These are phyloP conservation scores for Turritopsis dohrnii DNA, from an alignment of 30 jellyfish, hydroid and myxozoan genomes.

Conservation along the genomic window DNA sequence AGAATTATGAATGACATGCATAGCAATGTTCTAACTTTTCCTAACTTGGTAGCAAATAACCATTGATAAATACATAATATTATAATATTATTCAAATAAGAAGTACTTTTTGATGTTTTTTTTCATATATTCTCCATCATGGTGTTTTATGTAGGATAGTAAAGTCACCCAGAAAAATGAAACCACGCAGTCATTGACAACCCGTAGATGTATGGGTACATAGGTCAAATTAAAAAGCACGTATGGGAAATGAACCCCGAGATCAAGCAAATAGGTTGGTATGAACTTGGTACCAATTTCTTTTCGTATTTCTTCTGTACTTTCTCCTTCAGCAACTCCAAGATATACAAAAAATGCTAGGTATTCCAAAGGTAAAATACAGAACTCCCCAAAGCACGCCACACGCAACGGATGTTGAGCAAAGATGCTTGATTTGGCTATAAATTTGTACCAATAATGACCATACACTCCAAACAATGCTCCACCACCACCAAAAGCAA, in stretches of 20 bases:
- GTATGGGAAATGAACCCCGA: not conserved
- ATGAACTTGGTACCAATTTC: not conserved
- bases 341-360: not conserved
- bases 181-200: not conserved
- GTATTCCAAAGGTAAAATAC: not conserved
- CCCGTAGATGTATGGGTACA: not conserved
- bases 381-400: not conserved
- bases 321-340: conserved; percentile 3
- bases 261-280: not conserved
- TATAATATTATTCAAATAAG: no score
- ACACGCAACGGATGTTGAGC: not conserved
- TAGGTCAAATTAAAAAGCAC: not conserved
- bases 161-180: not conserved
- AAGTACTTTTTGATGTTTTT: no score
- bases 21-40: no score
- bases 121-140: not conserved
- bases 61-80: no score
- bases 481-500: not conserved
- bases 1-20: no score
- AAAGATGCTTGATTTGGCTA: not conserved
- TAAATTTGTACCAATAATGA: not conserved
- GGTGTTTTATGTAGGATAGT: not conserved
- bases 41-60: no score
- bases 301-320: not conserved
- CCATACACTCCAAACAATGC: not conserved